A percentile compares a stretch with the other conserved stretches of the same genome.
phyloP scores from a whole-genome alignment of 2,113 vertebrate genomes.

The Oceanites oceanicus region DNA sequence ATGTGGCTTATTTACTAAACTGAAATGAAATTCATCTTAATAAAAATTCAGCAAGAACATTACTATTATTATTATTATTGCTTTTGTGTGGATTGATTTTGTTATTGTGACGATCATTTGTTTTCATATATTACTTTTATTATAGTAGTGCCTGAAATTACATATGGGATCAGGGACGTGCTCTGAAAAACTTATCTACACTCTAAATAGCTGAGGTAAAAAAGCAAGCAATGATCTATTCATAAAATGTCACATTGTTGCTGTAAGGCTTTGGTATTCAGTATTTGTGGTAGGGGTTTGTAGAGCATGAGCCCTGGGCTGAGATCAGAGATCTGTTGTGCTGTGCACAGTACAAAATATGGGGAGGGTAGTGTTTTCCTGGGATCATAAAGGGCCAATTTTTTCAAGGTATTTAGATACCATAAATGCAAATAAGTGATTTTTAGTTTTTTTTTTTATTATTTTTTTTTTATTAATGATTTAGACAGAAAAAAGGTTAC shows the following conservation, averaged over 20 bases:
- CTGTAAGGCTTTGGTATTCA: not conserved
- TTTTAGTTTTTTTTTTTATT: not conserved
- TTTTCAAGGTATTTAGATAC: not conserved
- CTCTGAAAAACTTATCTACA: not conserved
- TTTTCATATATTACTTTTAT: conserved; percentile 11
- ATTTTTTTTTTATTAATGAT: not conserved
- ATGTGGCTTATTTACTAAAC: not conserved
- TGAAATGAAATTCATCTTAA: not conserved
- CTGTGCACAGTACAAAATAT: not conserved
- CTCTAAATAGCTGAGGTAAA: not conserved
- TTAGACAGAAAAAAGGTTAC: not conserved
- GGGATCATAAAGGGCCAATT: not conserved
- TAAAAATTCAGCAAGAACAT: not conserved
- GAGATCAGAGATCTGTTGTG: not conserved
- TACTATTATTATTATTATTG: not conserved
- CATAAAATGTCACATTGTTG: not conserved
- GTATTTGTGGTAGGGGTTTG: not conserved
- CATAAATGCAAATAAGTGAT: not conserved
- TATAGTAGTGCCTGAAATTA: not conserved
- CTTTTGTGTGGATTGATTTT: conserved; percentile 18
- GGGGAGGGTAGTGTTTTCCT: not conserved
- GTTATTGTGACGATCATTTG: not conserved
- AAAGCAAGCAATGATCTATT: not conserved
- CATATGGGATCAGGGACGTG: not conserved
- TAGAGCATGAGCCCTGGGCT: not conserved